Evolutionary conservation across 2,113 vertebrate species (phyloP), one percentile per base, ranked within the genome.

Genomic region (Spizaetus ornatus): DNA sequence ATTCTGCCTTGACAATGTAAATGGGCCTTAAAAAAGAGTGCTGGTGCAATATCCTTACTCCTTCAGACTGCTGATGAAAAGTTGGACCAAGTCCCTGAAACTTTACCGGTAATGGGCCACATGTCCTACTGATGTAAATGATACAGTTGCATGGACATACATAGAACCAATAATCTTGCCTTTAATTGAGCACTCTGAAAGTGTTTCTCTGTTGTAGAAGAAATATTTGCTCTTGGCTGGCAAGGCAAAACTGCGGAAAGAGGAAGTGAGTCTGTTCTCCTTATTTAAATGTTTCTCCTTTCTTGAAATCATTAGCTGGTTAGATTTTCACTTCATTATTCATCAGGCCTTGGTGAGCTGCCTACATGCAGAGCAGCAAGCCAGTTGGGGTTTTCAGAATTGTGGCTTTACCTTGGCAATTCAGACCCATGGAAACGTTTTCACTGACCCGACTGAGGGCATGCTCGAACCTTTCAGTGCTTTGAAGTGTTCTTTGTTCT

Each of bases 261-360:
- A 94, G 87, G 84, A 91, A 90, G 32, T n/a, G 48, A 80, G 48
- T 48, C 58, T 90, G 40, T 79, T 90, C 74, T 82, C 32, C 53
- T 80, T 86, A 55, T 82, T 93, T 71, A 78, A 93, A 86, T 78
- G 47, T 88, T 94, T 93, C 67, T 90, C 25, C 52, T 88, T 86
- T 88, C 71, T 81, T 50, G 6, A 89, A 93, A 91, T 65, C 6
- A 21, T 74, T 79, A 86, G 47, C 47, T 71, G 61, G 31, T 83
- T 88, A 74, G 65, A 74, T 92, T 95, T 95, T 83, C 67, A 74
- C 69, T 96, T 81, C 14, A 21, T 92, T 88, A 79, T 84, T 79
- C 72, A 59, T 32, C 87, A 55, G 61, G 40, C 36, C 36, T 52
- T 67, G 61, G 31, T 91, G 56, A 89, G 72, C 31, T 92, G 79